These are phyloP conservation scores for Tribolium freemani DNA, from an alignment of 2,888 invertebrate genomes.

Conservation along the genomic window DNA sequence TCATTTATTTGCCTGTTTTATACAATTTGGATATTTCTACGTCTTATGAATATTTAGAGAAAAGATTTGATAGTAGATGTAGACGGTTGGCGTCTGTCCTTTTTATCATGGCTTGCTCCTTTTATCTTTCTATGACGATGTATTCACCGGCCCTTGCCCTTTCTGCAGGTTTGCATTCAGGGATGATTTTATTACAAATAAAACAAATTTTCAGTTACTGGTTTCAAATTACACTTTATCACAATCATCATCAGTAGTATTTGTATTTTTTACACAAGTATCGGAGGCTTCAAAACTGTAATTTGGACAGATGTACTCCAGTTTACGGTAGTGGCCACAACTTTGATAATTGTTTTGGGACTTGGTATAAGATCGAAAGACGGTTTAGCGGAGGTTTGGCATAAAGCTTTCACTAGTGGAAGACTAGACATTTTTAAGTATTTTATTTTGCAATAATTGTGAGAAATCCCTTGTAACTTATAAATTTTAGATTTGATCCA, in stretches of 20 bases:
- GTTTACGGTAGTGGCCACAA: constrained; percentile 71
- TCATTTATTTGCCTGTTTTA: constrained; percentile 75
- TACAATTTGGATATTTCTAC: constrained; percentile 79
- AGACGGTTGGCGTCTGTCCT: constrained; percentile 74
- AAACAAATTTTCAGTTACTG: constrained; percentile 72
- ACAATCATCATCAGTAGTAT: constrained; percentile 78
- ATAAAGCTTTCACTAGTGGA: constrained; percentile 71
- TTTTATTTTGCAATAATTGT: constrained; percentile 52
- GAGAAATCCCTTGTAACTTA: background rate
- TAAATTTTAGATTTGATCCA: constrained; percentile 72
- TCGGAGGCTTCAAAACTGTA: constrained; percentile 78
- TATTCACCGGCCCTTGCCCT: constrained; percentile 80
- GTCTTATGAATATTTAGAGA: constrained; percentile 78
- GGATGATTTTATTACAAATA: background rate
- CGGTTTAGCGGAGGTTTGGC: constrained; percentile 73
- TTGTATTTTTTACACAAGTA: constrained; percentile 82
- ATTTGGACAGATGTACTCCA: constrained; percentile 76
- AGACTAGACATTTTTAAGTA: constrained; percentile 76
- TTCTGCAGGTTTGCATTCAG: constrained; percentile 69
- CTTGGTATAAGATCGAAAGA: constrained; percentile 72
- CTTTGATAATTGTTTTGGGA: constrained; percentile 71
- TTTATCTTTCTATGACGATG: constrained; percentile 76
- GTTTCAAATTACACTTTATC: constrained; percentile 74
- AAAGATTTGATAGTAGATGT: constrained; percentile 74
- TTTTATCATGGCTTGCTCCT: constrained; percentile 73